These are phyloP conservation scores for Gephyroberyx darwinii DNA, from an alignment of 2,797 vertebrate species.

Conservation along the genomic window DNA sequence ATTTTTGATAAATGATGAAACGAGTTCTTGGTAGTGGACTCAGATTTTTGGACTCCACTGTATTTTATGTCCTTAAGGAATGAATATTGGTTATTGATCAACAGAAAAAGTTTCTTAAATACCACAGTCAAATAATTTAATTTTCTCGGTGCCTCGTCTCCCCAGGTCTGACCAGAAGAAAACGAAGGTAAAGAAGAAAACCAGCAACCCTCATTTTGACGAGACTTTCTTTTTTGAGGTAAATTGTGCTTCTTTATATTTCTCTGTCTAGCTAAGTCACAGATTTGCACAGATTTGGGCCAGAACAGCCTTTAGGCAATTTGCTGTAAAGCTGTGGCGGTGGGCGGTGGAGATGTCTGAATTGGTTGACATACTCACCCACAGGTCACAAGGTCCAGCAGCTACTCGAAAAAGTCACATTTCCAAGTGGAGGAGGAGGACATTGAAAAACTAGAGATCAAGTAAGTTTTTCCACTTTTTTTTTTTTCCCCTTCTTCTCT, in stretches of 20 bases:
- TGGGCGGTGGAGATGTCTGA: neutral
- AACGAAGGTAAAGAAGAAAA: constrained; percentile 99
- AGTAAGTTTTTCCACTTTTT: constrained; percentile 78
- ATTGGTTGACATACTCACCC: constrained; percentile 40
- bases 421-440: constrained; percentile 98
- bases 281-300: neutral
- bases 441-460: constrained; percentile 97
- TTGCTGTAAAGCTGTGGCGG: neutral
- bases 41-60: no score
- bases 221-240: constrained; percentile 98
- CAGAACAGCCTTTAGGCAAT: no score
- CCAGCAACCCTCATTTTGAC: constrained; percentile 96
- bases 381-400: constrained; percentile 94
- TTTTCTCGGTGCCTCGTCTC: constrained; percentile 10
- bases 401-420: constrained; percentile 94
- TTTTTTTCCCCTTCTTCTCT: neutral
- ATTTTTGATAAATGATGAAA: no score
- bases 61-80: no score
- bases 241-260: constrained; percentile 36
- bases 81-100: no score
- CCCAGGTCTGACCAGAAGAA: constrained; percentile 96
- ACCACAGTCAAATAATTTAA: no score
- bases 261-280: neutral
- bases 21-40: no score
- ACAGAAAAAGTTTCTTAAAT: no score